Percentiles rank a stretch among this genome's conserved stretches.
Evolutionary conservation across 2,113 vertebrate species (phyloP).

Genomic region (Ceratotherium simum): DNA sequence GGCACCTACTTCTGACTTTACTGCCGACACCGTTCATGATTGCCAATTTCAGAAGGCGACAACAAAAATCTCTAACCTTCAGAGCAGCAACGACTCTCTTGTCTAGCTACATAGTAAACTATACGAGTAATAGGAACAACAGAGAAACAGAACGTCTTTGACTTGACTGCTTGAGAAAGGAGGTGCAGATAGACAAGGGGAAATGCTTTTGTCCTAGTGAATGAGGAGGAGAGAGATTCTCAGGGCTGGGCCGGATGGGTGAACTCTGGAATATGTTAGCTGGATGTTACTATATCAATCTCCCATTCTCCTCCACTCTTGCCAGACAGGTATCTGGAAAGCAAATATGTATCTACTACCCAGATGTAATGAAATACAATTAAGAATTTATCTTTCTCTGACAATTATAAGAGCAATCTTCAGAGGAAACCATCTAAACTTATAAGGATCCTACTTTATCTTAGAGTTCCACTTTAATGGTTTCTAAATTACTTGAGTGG

Average conservation of each 20-base stretch:
- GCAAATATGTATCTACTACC: conserved; percentile 45
- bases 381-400: conserved; percentile 83
- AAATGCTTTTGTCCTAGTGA: neutral
- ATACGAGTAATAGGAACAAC: rapidly evolving
- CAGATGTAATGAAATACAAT: conserved; percentile 77
- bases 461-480: conserved; percentile 82
- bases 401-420: conserved; percentile 80
- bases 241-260: neutral
- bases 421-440: conserved; percentile 76
- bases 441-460: conserved; percentile 75
- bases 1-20: neutral
- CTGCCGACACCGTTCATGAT: neutral
- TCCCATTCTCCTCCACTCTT: neutral
- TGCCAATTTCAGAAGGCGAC: neutral
- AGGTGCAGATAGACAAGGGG: rapidly evolving
- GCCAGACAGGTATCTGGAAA: conserved; percentile 65
- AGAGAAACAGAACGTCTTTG: neutral
- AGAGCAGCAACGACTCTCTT: rapidly evolving
- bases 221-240: neutral
- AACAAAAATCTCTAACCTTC: neutral
- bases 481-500: conserved; percentile 85
- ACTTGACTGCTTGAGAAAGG: neutral
- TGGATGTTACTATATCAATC: neutral
- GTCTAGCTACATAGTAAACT: neutral
- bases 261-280: neutral